Conservation (phyloP, 2,113 vertebrate genomes). For the Blennius ocellaris region DNA sequence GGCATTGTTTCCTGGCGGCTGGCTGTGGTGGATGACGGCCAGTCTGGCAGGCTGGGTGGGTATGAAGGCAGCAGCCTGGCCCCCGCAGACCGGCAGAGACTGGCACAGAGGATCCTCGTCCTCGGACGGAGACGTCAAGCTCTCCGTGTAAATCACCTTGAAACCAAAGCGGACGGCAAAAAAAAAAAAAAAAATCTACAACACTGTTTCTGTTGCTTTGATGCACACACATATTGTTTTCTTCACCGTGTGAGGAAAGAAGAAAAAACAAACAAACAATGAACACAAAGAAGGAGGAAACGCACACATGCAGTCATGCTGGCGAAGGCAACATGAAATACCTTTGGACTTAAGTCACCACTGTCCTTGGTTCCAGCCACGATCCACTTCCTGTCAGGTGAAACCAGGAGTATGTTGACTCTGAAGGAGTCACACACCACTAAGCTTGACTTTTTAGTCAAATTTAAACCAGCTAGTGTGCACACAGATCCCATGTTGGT, state of each 20-base stretch:
- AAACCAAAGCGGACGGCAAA: not conserved
- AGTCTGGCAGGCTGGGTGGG: constrained; percentile 78
- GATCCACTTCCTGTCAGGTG: constrained; percentile 81
- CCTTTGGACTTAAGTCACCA: constrained; percentile 72
- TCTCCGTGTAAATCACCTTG: constrained; percentile 77
- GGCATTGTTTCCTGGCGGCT: not conserved
- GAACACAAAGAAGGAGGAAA: constrained; percentile 7
- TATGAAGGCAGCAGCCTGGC: constrained; percentile 77
- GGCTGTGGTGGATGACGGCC: constrained; percentile 60
- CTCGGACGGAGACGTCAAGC: constrained; percentile 65
- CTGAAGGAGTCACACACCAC: constrained; percentile 63
- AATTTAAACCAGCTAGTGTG: constrained; percentile 59
- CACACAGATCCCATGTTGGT: constrained; percentile 68
- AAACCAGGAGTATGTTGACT: constrained; percentile 71
- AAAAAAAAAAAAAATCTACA: not conserved
- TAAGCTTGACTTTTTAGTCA: constrained; percentile 65
- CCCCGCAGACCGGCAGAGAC: constrained; percentile 62
- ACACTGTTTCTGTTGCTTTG: not conserved
- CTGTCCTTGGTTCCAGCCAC: constrained; percentile 53
- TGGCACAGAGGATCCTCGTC: constrained; percentile 66
- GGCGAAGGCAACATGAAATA: constrained; percentile 43
- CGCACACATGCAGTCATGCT: constrained; percentile 2
- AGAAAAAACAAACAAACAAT: no score
- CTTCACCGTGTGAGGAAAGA: no score
- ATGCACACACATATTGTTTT: constrained; percentile 7